These are phyloP conservation scores for Spilarctia lutea DNA, from an alignment of 2,888 invertebrate species.

Conservation along the genomic window DNA sequence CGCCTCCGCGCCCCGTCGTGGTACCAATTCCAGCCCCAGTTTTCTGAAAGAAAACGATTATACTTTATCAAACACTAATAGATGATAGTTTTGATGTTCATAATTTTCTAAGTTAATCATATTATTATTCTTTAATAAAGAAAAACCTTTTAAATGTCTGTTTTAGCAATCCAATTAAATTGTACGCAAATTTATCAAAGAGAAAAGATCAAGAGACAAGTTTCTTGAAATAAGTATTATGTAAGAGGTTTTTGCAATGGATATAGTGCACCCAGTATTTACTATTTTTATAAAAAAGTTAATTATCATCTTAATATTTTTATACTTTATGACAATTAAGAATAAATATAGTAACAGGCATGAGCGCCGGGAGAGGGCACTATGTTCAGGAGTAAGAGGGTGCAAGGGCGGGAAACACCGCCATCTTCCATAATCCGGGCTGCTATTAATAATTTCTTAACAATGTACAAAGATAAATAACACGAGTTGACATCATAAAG, in stretches of 20 bases:
- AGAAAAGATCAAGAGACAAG: not conserved
- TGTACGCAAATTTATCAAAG: not conserved
- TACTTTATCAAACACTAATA: not conserved
- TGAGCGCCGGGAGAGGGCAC: too few species aligned
- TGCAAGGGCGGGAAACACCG: too few species aligned
- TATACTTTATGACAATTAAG: too few species aligned
- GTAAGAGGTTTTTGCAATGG: conserved; percentile 5
- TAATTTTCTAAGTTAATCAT: not conserved
- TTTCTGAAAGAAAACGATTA: conserved; percentile 88
- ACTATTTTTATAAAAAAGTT: not conserved
- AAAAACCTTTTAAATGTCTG: not conserved
- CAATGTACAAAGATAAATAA: too few species aligned
- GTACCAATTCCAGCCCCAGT: conserved; percentile 96
- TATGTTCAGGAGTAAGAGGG: too few species aligned
- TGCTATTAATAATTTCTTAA: too few species aligned
- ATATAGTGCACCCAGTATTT: not conserved
- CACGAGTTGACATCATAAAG: too few species aligned
- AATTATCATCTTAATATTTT: not conserved
- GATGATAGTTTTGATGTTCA: not conserved
- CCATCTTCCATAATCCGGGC: too few species aligned
- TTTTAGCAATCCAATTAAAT: not conserved
- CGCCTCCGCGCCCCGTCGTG: conserved; percentile 95
- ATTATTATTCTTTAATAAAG: not conserved
- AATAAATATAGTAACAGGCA: too few species aligned
- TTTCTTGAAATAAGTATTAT: conserved; percentile 1